Percentiles rank a stretch among this genome's conserved stretches.
Evolutionary conservation across 2,113 vertebrate species (phyloP).

Genomic region (Corynorhinus townsendii): DNA sequence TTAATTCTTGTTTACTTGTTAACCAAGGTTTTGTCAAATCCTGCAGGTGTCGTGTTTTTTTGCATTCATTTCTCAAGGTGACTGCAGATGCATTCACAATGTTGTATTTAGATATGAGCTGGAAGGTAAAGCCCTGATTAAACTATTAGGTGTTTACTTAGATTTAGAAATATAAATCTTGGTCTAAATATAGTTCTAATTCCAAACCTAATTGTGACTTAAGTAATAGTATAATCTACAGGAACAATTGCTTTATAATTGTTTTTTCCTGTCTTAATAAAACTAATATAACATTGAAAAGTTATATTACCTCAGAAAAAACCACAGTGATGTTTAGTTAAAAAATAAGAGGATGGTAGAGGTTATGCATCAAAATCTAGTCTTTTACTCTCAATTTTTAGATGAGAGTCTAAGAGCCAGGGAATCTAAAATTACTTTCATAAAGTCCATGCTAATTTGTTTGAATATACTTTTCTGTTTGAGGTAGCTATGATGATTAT

Average conservation of each 20-base stretch:
- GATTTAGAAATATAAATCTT: slow-evolving; percentile 35
- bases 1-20: slow-evolving; percentile 80
- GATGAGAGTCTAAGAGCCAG: not conserved
- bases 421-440: not conserved
- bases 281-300: not conserved
- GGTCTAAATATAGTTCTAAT: slow-evolving; percentile 25
- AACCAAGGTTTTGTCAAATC: slow-evolving; percentile 64
- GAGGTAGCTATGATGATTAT: not conserved
- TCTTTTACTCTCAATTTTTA: slow-evolving; percentile 12
- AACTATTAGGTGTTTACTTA: not conserved
- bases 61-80: slow-evolving; percentile 68
- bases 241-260: not conserved
- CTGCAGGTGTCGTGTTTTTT: slow-evolving; percentile 58
- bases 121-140: slow-evolving; percentile 48
- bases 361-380: not conserved
- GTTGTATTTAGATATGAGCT: slow-evolving; percentile 6
- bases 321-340: not conserved
- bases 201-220: not conserved
- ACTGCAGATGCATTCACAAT: slow-evolving; percentile 57
- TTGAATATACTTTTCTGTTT: not conserved
- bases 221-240: not conserved
- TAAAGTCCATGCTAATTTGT: not conserved
- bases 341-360: not conserved
- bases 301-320: not conserved
- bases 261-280: not conserved